Percentiles rank a stretch among this genome's conserved stretches.
phyloP scores from a whole-genome alignment of 1,140 invertebrate genomes.

The Drosophila ogumai region DNA sequence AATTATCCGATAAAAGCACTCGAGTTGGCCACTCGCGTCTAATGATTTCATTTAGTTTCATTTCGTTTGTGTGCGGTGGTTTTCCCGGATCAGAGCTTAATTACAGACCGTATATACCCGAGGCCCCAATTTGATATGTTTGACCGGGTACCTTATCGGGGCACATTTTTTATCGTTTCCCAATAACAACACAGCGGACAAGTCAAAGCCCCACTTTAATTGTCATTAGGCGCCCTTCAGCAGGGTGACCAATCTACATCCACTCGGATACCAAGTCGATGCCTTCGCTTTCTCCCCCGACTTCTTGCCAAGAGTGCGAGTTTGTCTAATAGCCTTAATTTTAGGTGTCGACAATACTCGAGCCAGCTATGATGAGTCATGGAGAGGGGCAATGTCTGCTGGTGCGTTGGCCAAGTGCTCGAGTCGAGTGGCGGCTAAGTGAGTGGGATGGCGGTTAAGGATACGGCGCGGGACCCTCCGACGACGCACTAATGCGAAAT shows the following conservation, averaged over 20 bases:
- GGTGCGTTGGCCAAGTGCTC: slow-evolving; percentile 43
- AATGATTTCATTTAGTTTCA: slow-evolving; percentile 68
- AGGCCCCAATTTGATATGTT: slow-evolving; percentile 26
- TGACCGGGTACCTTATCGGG: slow-evolving; percentile 35
- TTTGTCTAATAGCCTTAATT: slow-evolving; percentile 65
- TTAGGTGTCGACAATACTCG: slow-evolving; percentile 67
- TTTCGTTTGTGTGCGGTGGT: slow-evolving; percentile 23
- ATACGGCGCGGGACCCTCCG: slow-evolving; percentile 3
- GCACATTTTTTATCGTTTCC: slow-evolving; percentile 63
- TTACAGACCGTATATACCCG: slow-evolving; percentile 46
- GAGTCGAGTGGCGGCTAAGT: slow-evolving; percentile 25
- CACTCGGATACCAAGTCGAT: slow-evolving; percentile 31
- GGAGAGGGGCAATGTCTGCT: slow-evolving; percentile 15
- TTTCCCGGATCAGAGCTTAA: slow-evolving; percentile 43
- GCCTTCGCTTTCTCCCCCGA: not conserved
- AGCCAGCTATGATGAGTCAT: slow-evolving; percentile 54
- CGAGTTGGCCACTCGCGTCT: slow-evolving; percentile 39
- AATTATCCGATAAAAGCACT: slow-evolving; percentile 71
- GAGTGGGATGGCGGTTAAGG: slow-evolving; percentile 1
- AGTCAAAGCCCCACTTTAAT: slow-evolving; percentile 58
- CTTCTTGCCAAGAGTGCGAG: slow-evolving; percentile 13
- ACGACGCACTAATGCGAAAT: slow-evolving; percentile 39
- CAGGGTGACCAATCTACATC: slow-evolving; percentile 48
- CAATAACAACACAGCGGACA: slow-evolving; percentile 48
- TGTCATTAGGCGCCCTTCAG: slow-evolving; percentile 65